Base-by-base conservation (phyloP, 2,113 vertebrate genomes). In the Lagenorhynchus albirostris region DNA sequence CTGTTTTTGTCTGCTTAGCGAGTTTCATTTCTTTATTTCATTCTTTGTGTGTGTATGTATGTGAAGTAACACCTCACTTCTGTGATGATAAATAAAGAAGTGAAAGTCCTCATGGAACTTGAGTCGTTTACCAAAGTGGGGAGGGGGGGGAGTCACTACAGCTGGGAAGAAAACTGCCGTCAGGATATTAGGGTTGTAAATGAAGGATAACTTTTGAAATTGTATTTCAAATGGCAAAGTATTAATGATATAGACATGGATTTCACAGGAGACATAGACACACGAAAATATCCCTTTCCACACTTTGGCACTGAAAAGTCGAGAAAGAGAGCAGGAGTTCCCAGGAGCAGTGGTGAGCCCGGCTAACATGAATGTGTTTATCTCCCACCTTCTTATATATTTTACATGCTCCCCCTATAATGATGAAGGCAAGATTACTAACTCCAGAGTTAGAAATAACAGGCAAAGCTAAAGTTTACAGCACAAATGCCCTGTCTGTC, bases 1-100 rank as follows among this genome's bases (percentile, higher is more conserved):
- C 97, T 98, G 98, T 98, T 98, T 98, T 98, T 98, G 98, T 98
- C 98, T 98, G 98, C 98, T 98, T 98, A 98, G 97, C 83, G 96
- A 98, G 98, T 99, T 99, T 99, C 98, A 99, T 99, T 99, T 99
- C 98, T 99, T 98, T 98, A 98, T 99, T 98, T 99, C 98, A 98
- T 98, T 98, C 98, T 98, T 97, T 98, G 95, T 97, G 96, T 98
- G 98, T 98, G 97, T 98, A 65, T 97, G 95, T 98, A 98, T 93
- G 98, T 98, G 98, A 98, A 98, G 98, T 98, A 98, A 97, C 98
- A 99, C 98, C 98, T 99, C 98, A 98, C 97, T 99, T 99, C 98
- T 99, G 98, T 98, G 98, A 98, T 99, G 97, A 97, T 98, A 98
- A 98, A 98, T 98, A 98, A 99, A 99, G 99, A 99, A 99, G 98